phyloP scores from a whole-genome alignment of 2,888 invertebrate genomes.

The Phanerotoma sp. region DNA sequence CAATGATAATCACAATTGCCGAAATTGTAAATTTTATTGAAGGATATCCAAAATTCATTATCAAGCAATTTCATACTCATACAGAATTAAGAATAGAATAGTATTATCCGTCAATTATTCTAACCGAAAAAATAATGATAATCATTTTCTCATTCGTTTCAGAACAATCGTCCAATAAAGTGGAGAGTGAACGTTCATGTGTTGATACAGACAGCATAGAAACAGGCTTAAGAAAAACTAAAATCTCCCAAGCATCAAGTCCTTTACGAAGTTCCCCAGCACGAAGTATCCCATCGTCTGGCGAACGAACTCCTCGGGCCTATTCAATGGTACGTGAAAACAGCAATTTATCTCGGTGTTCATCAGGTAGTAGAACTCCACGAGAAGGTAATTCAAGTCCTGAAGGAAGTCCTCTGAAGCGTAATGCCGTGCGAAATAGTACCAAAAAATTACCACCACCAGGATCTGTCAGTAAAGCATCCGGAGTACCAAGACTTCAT shows the following conservation, averaged over 20 bases:
- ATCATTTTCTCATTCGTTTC: too few species aligned
- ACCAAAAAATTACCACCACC: conserved; percentile 57
- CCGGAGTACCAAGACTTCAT: conserved; percentile 50
- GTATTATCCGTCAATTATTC: too few species aligned
- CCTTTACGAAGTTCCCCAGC: conserved; percentile 45
- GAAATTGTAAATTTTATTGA: too few species aligned
- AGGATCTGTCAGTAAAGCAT: conserved; percentile 55
- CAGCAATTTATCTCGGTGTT: conserved; percentile 48
- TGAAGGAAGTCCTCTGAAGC: conserved; percentile 63
- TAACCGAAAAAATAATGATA: too few species aligned
- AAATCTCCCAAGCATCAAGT: conserved; percentile 40
- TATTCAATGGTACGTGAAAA: conserved; percentile 47
- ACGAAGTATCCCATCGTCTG: conserved; percentile 41
- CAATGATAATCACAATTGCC: too few species aligned
- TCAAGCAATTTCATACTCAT: too few species aligned
- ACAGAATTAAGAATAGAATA: too few species aligned
- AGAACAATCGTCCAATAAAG: conserved; percentile 45
- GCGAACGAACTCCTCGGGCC: conserved; percentile 45
- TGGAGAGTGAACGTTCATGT: conserved; percentile 46
- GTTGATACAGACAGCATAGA: conserved; percentile 61
- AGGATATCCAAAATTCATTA: too few species aligned
- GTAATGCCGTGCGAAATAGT: conserved; percentile 62
- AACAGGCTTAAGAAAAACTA: conserved; percentile 72
- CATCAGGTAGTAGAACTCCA: conserved; percentile 47
- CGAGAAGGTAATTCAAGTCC: conserved; percentile 49